Conservation (phyloP, 2,888 invertebrate genomes). For the Pandemis corylana region DNA sequence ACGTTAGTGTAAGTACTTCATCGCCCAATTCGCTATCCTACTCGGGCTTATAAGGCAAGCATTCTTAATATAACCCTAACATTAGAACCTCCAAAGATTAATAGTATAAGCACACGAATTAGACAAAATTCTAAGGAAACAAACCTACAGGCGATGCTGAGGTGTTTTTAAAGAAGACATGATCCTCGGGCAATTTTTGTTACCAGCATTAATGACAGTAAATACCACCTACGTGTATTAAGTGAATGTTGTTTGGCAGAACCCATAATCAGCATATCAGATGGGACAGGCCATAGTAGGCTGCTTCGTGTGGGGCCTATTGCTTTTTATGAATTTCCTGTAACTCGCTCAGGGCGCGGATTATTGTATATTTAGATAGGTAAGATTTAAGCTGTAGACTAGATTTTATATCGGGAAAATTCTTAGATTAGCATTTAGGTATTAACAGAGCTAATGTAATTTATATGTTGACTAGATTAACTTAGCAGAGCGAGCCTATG, state of each 20-base stretch:
- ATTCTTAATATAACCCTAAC: not conserved
- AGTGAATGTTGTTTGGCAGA: constrained; percentile 37
- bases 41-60: not conserved
- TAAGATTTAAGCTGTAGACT: no score
- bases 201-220: constrained; percentile 33
- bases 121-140: not conserved
- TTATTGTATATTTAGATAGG: constrained; percentile 3
- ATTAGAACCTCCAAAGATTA: constrained; percentile 1
- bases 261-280: constrained; percentile 32
- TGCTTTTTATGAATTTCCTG: constrained; percentile 32
- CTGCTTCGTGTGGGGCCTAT: constrained; percentile 36
- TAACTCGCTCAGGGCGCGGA: constrained; percentile 4
- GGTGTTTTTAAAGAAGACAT: constrained; percentile 13
- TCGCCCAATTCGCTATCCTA: not conserved
- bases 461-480: not conserved
- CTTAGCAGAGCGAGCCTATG: not conserved
- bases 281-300: constrained; percentile 28
- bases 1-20: not conserved
- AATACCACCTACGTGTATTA: constrained; percentile 28
- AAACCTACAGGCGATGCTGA: not conserved
- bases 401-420: constrained; percentile 16
- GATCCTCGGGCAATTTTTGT: constrained; percentile 12
- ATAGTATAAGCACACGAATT: not conserved
- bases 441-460: constrained; percentile 2
- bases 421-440: not conserved